Evolutionary conservation across 2,113 vertebrate species (phyloP), one percentile per base, ranked within the genome.

Genomic region (Myiozetetes cayanensis): DNA sequence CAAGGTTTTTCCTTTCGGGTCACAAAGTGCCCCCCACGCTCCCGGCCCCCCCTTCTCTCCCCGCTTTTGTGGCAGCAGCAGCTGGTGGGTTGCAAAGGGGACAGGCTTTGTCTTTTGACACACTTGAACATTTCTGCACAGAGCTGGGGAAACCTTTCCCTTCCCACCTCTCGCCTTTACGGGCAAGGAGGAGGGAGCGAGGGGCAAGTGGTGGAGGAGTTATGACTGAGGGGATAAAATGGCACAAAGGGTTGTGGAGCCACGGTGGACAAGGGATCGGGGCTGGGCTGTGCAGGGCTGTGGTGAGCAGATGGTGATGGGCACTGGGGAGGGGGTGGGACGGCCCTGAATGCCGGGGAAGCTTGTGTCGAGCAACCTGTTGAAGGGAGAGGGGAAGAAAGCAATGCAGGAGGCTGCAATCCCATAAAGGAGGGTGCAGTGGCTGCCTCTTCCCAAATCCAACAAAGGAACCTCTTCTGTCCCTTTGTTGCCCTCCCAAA

Each of bases 81-180:
- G 97, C 97, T 98, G 97, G 96, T 97, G 94, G 96, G 96, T 96
- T 94, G 96, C 88, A 90, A 95, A 96, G 89, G 95, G 95, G 91
- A 70, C 90, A 75, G 78, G 47, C 96, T 96, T 97, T 97, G 95
- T 97, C 94, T 95, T 83, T 84, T 87, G 96, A 95, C 97, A 97
- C 95, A 97, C 96, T 97, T 31, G 92, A 95, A 95, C 95, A 97
- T 97, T 97, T 94, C 96, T 97, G 94, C 85, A 87, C 80, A 93
- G 94, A 87, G 83, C 93, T 90, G 76, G 89, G 88, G 84, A 85
- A 95, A 94, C 91, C 75, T 91, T 85, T 79, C 90, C 94, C 87
- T 87, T 90, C 90, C 91, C 93, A 91, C 86, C 85, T 87, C 96
- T 84, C 2, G 81, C 83, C 87, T 93, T 72, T 68, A 86, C 30